Base-by-base conservation (phyloP, 2,888 invertebrate genomes). In the Coecobrya sp. region DNA sequence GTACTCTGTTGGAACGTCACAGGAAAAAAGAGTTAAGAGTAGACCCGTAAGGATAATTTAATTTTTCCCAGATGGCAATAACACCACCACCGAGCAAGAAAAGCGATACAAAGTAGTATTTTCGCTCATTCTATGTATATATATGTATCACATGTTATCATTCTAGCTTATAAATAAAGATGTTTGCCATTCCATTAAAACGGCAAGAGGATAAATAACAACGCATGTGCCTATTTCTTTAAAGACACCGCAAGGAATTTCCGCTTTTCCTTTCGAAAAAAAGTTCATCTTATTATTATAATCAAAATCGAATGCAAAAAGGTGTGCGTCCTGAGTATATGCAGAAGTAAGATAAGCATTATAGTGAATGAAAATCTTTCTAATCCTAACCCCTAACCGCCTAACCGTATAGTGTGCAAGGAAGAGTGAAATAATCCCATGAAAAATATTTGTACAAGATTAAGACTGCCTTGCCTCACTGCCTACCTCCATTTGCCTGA, bases 1-100 rank as follows among this genome's bases (percentile, higher is more conserved):
- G 10, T 62, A 22, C 25, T 65, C 36, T 36, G 36, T 36, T 36
- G 22, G 27, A 65, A 25, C 25, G 65, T 65, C 13, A 65, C 25
- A 65, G 22, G 65, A 22, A 25, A n/a, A 65, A 59, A n/a, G 11
- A 52, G 52, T 36, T 52, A 5, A 19, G 59, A 84, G 82, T 62
- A 36, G 25, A 84, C 82, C 82, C 82, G 59, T 10, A 36, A 62
- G 59, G 82, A 62, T 84, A 84, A 84, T 84, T 84, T 84, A 84
- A 84, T 84, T 84, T 84, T 49, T 84, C 82, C 82, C 82, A 84
- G 82, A 84, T 84, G 82, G 62, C 82, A 62, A 81, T 8, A 22
- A 81, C 49, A 8, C 25, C 7, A 79, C 45, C 19, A 13, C 59
- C 7, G 19, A 16, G 7, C n/a, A 7, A 36, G 36, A 2, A 36